phyloP scores from a whole-genome alignment of 2,113 vertebrate genomes.

The Notiomystis cincta region DNA sequence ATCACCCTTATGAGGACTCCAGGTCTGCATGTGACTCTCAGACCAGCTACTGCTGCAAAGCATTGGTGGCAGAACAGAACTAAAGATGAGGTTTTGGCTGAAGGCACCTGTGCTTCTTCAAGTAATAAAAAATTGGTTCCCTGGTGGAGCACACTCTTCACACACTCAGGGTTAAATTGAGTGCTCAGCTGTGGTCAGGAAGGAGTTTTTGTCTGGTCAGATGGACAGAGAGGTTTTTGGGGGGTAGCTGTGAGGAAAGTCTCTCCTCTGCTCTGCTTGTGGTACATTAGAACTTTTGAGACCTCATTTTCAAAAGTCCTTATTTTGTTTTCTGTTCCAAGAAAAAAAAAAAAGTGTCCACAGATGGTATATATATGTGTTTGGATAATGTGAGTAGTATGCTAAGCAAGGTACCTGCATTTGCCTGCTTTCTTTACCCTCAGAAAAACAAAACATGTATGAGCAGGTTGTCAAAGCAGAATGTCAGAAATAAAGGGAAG shows the following conservation, averaged over 20 bases:
- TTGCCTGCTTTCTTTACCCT: not conserved
- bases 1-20: not conserved
- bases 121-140: not conserved
- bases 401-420: not conserved
- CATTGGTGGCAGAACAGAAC: not conserved
- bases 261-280: not conserved
- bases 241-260: not conserved
- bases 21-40: not conserved
- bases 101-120: not conserved
- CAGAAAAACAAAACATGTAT: not conserved
- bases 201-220: not conserved
- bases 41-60: not conserved
- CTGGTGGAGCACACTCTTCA: not conserved
- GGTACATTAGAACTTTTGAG: not conserved
- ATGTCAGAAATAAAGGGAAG: not conserved
- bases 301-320: not conserved
- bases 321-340: not conserved
- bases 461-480: not conserved
- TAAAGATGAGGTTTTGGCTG: not conserved
- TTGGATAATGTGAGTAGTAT: not conserved
- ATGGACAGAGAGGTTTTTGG: not conserved
- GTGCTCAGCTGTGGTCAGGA: not conserved
- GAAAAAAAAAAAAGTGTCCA: not conserved
- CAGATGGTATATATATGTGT: not conserved
- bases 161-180: not conserved